phyloP scores from a whole-genome alignment of 1,140 invertebrate genomes.

The Helicoverpa zea region DNA sequence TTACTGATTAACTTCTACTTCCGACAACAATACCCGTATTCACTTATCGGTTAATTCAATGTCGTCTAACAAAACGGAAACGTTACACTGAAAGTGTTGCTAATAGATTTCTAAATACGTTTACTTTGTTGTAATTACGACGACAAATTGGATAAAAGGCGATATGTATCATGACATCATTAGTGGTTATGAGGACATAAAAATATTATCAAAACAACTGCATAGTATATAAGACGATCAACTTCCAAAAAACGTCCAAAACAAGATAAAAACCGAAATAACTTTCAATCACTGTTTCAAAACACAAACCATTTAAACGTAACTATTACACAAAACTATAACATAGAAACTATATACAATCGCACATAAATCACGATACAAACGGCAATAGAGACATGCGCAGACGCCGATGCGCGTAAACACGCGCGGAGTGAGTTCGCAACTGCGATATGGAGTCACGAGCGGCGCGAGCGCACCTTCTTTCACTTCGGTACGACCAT shows the following conservation, averaged over 20 bases:
- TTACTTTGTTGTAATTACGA: neutral
- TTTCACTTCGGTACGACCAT: conserved; percentile 41
- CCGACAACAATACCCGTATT: conserved; percentile 48
- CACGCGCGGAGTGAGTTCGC: conserved; percentile 40
- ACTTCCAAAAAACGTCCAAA: neutral
- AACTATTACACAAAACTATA: conserved; percentile 8
- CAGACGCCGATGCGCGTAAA: conserved; percentile 44
- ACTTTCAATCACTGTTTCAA: conserved; percentile 20
- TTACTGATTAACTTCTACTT: conserved; percentile 45
- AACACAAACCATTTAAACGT: conserved; percentile 5
- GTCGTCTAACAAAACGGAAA: conserved; percentile 25
- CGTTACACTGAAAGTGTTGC: neutral
- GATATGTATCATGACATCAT: neutral
- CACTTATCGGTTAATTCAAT: conserved; percentile 51
- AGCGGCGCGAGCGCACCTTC: conserved; percentile 21
- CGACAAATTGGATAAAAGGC: neutral
- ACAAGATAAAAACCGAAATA: neutral
- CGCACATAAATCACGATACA: conserved; percentile 39
- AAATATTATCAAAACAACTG: too few relatives aligned
- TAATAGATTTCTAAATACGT: neutral
- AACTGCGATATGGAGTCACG: conserved; percentile 37
- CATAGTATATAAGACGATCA: too few relatives aligned
- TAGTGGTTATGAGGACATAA: neutral
- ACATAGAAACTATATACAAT: conserved; percentile 17
- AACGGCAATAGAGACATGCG: conserved; percentile 32